A percentile compares a stretch with the other conserved stretches of the same genome.
Evolutionary conservation across 2,113 vertebrate genomes (phyloP).

Genomic region (Eupsittula cactorum): DNA sequence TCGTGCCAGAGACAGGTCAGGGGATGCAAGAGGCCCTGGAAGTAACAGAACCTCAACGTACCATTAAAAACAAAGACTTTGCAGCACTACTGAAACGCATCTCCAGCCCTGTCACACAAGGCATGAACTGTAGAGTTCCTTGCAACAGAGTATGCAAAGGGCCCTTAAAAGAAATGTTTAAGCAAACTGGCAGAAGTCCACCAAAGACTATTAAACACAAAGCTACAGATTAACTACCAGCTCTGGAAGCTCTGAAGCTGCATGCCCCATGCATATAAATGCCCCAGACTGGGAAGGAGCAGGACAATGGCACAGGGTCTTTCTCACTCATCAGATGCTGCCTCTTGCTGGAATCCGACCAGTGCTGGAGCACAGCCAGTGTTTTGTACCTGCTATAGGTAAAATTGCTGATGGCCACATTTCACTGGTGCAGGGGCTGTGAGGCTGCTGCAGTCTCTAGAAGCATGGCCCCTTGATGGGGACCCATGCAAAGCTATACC

Average conservation of each 20-base stretch:
- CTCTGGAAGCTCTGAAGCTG: neutral
- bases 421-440: neutral
- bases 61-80: neutral
- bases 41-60: rapidly evolving
- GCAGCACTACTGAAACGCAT: neutral
- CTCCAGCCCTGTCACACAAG: neutral
- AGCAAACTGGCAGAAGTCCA: neutral
- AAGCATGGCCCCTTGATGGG: rapidly evolving
- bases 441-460: neutral
- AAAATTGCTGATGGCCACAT: neutral
- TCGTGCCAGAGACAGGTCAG: neutral
- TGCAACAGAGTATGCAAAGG: rapidly evolving
- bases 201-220: neutral
- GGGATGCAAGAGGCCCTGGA: neutral
- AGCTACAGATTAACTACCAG: neutral
- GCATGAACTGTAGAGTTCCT: neutral
- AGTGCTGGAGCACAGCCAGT: neutral
- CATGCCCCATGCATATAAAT: neutral
- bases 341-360: neutral
- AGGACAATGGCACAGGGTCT: rapidly evolving
- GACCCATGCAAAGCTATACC: neutral
- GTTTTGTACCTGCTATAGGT: neutral
- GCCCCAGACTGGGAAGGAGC: neutral
- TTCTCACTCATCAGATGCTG: neutral
- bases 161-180: neutral